phyloP scores from a whole-genome alignment of 2,113 vertebrate genomes.

The Rhizomys pruinosus region DNA sequence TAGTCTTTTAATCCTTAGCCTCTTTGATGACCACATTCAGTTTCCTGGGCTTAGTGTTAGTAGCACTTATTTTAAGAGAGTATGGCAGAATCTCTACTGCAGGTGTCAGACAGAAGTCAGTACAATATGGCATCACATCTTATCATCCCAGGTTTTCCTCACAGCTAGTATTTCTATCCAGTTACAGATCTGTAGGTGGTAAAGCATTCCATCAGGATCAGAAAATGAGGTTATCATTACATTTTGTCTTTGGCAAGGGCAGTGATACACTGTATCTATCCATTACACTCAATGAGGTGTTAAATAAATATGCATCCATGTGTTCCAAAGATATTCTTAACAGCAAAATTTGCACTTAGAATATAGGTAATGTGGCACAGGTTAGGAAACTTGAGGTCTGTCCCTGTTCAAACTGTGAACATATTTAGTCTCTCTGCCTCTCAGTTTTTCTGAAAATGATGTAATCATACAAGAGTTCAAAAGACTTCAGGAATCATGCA shows the following conservation, averaged over 20 bases:
- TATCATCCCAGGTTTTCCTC: not conserved
- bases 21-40: not conserved
- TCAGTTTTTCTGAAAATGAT: constrained; percentile 34
- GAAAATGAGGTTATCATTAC: constrained; percentile 41
- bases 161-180: constrained; percentile 41
- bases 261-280: constrained; percentile 46
- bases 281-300: not conserved
- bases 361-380: not conserved
- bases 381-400: not conserved
- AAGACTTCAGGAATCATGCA: not conserved
- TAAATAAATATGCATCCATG: constrained; percentile 25
- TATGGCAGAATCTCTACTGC: not conserved
- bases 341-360: not conserved
- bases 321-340: not conserved
- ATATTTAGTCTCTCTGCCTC: not conserved
- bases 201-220: constrained; percentile 34
- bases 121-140: not conserved
- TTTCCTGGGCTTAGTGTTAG: not conserved
- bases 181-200: constrained; percentile 28
- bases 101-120: constrained; percentile 14
- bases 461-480: not conserved
- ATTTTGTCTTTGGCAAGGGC: constrained; percentile 32
- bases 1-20: not conserved
- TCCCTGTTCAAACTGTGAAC: not conserved
- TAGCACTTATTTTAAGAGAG: not conserved